Conservation (phyloP, 2,888 invertebrate species). For the Ophion obscuratus region DNA sequence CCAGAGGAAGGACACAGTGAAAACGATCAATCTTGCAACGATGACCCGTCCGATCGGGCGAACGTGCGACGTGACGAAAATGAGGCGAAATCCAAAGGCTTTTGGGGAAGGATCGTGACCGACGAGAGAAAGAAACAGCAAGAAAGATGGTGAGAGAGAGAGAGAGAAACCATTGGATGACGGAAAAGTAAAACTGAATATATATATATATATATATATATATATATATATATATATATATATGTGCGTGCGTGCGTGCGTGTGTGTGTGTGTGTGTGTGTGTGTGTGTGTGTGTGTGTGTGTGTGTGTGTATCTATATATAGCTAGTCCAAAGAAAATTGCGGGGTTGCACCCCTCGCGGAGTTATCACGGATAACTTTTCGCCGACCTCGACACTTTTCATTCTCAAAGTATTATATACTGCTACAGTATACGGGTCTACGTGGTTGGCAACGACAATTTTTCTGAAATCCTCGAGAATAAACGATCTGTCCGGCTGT, state of each 20-base stretch:
- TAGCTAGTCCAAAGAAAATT: conserved; percentile 14
- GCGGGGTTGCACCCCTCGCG: conserved; percentile 37
- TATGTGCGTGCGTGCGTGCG: too few relatives aligned
- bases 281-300: too few relatives aligned
- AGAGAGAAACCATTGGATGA: conserved; percentile 31
- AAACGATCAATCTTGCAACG: conserved; percentile 70
- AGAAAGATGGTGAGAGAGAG: conserved; percentile 2
- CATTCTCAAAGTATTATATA: conserved; percentile 58
- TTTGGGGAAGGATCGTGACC: not conserved
- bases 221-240: conserved; percentile 10
- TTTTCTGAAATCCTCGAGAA: conserved; percentile 53
- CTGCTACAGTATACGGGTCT: conserved; percentile 26
- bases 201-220: conserved; percentile 16
- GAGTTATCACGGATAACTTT: conserved; percentile 64
- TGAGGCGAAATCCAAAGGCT: conserved; percentile 51
- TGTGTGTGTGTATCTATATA: conserved; percentile 17
- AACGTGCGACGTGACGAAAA: conserved; percentile 69
- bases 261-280: too few relatives aligned
- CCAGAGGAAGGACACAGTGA: conserved; percentile 33
- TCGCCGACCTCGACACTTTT: conserved; percentile 59
- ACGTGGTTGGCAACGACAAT: conserved; percentile 61
- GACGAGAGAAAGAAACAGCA: not conserved
- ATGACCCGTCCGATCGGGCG: conserved; percentile 67
- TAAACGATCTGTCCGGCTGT: conserved; percentile 39
- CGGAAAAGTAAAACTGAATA: conserved; percentile 26